Conservation (phyloP, 2,888 invertebrate genomes). For the Dryomyza anilis region DNA sequence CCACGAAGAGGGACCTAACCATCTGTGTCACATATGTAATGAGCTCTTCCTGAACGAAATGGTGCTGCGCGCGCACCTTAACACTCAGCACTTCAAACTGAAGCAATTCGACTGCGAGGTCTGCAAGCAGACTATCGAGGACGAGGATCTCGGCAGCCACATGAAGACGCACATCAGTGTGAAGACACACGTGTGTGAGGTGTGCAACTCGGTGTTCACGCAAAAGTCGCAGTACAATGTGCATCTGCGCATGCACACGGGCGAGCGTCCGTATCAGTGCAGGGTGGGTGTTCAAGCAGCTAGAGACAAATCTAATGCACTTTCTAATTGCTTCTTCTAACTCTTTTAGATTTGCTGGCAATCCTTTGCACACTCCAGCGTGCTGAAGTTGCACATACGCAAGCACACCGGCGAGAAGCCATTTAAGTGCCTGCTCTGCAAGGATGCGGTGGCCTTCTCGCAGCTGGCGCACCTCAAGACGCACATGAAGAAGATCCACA, state of each 20-base stretch:
- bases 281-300: conserved; percentile 63
- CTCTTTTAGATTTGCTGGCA: conserved; percentile 54
- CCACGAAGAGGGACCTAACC: conserved; percentile 77
- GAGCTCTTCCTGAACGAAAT: conserved; percentile 77
- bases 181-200: conserved; percentile 77
- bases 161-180: conserved; percentile 77
- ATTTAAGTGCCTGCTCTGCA: conserved; percentile 73
- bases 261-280: conserved; percentile 82
- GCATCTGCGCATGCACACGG: conserved; percentile 83
- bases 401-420: conserved; percentile 87
- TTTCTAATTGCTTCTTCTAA: not conserved
- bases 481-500: conserved; percentile 85
- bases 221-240: conserved; percentile 85
- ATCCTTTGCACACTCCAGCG: conserved; percentile 81
- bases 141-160: conserved; percentile 77
- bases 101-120: conserved; percentile 79
- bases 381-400: conserved; percentile 80
- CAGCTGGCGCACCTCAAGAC: conserved; percentile 87
- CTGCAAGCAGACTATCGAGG: conserved; percentile 80
- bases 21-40: conserved; percentile 80
- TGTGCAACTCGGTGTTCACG: conserved; percentile 79
- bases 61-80: conserved; percentile 74
- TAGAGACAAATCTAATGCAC: not conserved
- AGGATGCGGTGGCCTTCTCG: conserved; percentile 70
- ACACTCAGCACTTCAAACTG: conserved; percentile 75